phyloP scores from a whole-genome alignment of 1,140 invertebrate genomes.

The Ceratosolen fusciceps region DNA sequence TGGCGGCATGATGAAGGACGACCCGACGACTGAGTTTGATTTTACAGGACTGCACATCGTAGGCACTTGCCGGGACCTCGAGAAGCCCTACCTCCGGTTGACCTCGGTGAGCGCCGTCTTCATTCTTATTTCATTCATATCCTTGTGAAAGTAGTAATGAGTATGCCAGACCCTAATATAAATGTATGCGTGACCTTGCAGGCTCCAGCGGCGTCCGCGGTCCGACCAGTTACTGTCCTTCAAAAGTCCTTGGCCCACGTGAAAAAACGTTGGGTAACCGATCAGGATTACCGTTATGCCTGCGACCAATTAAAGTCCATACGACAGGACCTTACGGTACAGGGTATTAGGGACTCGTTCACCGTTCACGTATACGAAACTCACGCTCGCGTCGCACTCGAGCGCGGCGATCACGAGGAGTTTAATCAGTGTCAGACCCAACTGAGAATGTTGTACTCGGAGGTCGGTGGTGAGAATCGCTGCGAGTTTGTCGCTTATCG shows the following conservation, averaged over 20 bases:
- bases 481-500: slow-evolving; percentile 96
- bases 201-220: slow-evolving; percentile 92
- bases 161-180: too few species aligned
- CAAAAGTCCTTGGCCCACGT: slow-evolving; percentile 89
- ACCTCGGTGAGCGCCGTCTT: slow-evolving; percentile 79
- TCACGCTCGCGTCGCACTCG: slow-evolving; percentile 95
- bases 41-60: slow-evolving; percentile 90
- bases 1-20: slow-evolving; percentile 72
- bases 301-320: slow-evolving; percentile 99
- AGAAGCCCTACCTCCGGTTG: slow-evolving; percentile 94
- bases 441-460: slow-evolving; percentile 89
- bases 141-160: too few species aligned
- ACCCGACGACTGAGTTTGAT: slow-evolving; percentile 80
- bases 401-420: slow-evolving; percentile 97
- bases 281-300: slow-evolving; percentile 94
- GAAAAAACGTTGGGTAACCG: slow-evolving; percentile 89
- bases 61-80: slow-evolving; percentile 91
- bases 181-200: slow-evolving; percentile 71
- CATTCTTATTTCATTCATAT: too few species aligned
- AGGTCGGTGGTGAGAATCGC: slow-evolving; percentile 79
- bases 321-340: slow-evolving; percentile 97
- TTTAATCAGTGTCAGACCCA: slow-evolving; percentile 99
- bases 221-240: slow-evolving; percentile 90
- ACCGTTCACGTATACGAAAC: slow-evolving; percentile 98
- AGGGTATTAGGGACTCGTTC: slow-evolving; percentile 94